Conservation (phyloP, 1,140 invertebrate species). For the Panagrolaimus sp. region DNA sequence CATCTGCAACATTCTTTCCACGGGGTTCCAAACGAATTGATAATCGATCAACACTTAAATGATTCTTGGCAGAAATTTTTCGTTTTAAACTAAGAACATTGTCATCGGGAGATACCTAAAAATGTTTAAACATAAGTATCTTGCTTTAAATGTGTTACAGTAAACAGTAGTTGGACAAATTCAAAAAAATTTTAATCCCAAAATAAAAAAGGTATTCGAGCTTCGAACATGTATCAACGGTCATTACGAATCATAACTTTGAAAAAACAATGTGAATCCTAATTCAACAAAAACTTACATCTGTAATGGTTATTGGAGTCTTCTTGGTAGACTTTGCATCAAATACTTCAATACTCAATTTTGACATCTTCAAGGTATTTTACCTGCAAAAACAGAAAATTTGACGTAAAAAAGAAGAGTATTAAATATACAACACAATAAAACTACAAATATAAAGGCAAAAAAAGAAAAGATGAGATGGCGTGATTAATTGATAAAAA, state of each 20-base stretch:
- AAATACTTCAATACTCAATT: slow-evolving; percentile 28
- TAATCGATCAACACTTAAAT: slow-evolving; percentile 34
- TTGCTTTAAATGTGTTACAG: too few relatives aligned
- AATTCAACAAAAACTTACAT: slow-evolving; percentile 22
- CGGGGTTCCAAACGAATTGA: slow-evolving; percentile 37
- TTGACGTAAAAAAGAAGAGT: too few relatives aligned
- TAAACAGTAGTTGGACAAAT: too few relatives aligned
- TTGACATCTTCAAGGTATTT: neutral
- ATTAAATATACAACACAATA: neutral
- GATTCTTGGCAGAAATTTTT: slow-evolving; percentile 32
- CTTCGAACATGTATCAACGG: too few relatives aligned
- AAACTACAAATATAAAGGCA: neutral
- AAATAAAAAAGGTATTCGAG: too few relatives aligned
- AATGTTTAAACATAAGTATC: neutral
- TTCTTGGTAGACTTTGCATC: slow-evolving; percentile 29
- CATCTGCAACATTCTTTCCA: slow-evolving; percentile 38
- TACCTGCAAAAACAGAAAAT: neutral
- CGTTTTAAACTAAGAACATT: slow-evolving; percentile 32
- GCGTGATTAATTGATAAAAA: slow-evolving; percentile 6
- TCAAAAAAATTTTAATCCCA: too few relatives aligned
- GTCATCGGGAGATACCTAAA: slow-evolving; percentile 27
- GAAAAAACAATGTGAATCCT: too few relatives aligned
- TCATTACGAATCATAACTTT: too few relatives aligned
- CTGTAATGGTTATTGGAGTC: slow-evolving; percentile 19
- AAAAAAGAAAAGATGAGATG: neutral